Evolutionary conservation across 1,140 invertebrate genomes (phyloP), one percentile per base, ranked within the genome.

Genomic region (Magallana gigas): DNA sequence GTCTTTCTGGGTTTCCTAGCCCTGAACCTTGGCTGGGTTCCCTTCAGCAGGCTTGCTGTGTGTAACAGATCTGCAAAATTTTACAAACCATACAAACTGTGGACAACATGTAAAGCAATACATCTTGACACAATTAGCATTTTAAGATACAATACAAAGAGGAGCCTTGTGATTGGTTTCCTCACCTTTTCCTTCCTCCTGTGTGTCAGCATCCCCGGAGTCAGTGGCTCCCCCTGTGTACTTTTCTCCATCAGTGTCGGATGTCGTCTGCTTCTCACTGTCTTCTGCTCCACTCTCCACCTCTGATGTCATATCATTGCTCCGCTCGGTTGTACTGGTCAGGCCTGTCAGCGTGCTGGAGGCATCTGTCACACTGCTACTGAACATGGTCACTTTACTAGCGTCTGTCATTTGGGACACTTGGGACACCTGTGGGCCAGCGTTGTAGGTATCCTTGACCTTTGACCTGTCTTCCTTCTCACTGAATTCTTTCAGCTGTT

Each of bases 1-100:
- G 94, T 94, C 87, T 95, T 95, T 11, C 95, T 90, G 18, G 93
- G 91, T 81, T 95, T 95, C 36, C 94, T 87, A 86, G 94, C 93
- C 36, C 95, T 85, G 86, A 94, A 95, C 86, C 95, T 94, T 60
- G 94, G 94, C 84, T 94, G 94, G 57, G 91, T 83, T 7, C 90
- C 87, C 29, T 87, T 76, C 68, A 76, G 12, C 23, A 76, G 18
- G 23, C 68, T 76, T 76, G 68, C 18, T 76, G 68, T 76, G 18
- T 11, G 68, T 9, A 36, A 76, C 12, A 76, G 36, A 36, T 8
- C 68, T 76, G 68, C 4, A 76, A 29, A 23, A 12, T 11, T 16
- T 12, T 12, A 62, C 60, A 62, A 9, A 16, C 5, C 14, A n/a
- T 14, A 12, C n/a, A n/a, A 62, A n/a, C 60, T n/a, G 36, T 48